These are phyloP conservation scores for Pomacea canaliculata DNA, from an alignment of 2,888 invertebrate species.

Conservation along the genomic window DNA sequence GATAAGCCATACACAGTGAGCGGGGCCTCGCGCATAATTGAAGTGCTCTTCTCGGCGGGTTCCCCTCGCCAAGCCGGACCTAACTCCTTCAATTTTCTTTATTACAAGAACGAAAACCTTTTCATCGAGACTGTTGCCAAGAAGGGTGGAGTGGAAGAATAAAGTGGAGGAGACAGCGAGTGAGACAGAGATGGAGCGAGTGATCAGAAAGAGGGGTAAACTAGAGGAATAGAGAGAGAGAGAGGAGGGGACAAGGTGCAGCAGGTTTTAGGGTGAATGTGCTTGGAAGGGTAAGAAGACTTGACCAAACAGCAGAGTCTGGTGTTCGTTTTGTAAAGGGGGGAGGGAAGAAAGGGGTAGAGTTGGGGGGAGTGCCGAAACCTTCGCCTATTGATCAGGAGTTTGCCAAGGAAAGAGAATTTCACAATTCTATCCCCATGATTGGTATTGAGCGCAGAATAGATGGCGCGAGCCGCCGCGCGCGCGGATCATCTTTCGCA, in stretches of 20 bases:
- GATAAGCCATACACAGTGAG: slow-evolving; percentile 22
- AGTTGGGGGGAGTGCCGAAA: slow-evolving; percentile 1
- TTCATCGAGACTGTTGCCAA: not conserved
- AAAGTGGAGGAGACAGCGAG: not conserved
- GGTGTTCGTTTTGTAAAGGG: not conserved
- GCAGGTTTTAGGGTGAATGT: not conserved
- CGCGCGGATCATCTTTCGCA: slow-evolving; percentile 27
- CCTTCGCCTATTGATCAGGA: too few species aligned
- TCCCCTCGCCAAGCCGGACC: not conserved
- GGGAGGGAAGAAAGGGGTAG: not conserved
- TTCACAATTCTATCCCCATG: slow-evolving; percentile 7
- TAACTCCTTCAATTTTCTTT: slow-evolving; percentile 15
- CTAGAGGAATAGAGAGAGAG: not conserved
- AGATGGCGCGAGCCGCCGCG: slow-evolving; percentile 8
- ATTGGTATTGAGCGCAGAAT: slow-evolving; percentile 12
- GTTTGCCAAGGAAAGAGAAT: not conserved
- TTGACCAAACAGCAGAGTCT: not conserved
- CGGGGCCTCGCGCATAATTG: not conserved
- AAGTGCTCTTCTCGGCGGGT: not conserved
- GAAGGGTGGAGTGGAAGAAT: not conserved
- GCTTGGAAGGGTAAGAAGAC: not conserved
- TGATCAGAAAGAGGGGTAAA: not conserved
- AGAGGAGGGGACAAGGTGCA: not conserved
- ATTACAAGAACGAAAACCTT: slow-evolving; percentile 10
- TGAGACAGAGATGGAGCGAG: not conserved